A percentile compares a stretch with the other conserved stretches of the same genome.
These are phyloP conservation scores for Chunga burmeisteri DNA, from an alignment of 2,113 vertebrate genomes.

Conservation along the genomic window DNA sequence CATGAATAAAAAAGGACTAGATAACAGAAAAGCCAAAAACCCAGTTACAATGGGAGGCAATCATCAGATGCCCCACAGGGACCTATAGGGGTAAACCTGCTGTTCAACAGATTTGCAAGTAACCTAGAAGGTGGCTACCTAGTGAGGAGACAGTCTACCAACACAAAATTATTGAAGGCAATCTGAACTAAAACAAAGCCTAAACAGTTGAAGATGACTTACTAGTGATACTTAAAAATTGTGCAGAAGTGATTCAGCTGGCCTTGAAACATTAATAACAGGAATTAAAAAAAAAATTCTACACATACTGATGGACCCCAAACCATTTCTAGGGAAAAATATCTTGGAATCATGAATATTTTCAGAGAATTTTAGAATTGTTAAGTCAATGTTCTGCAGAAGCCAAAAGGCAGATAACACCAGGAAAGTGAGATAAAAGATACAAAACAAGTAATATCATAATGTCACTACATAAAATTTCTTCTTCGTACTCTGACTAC, in stretches of 20 bases:
- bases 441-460: not conserved
- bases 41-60: not conserved
- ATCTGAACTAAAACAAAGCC: not conserved
- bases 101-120: not conserved
- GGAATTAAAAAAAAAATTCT: not conserved
- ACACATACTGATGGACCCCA: not conserved
- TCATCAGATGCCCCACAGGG: not conserved
- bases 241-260: not conserved
- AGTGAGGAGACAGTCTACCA: not conserved
- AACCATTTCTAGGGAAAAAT: not conserved
- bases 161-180: not conserved
- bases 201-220: not conserved
- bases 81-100: not conserved
- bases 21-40: not conserved
- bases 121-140: not conserved
- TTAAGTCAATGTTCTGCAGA: not conserved
- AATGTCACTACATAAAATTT: not conserved
- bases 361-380: not conserved
- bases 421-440: not conserved
- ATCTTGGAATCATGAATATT: not conserved
- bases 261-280: not conserved
- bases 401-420: not conserved
- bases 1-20: not conserved
- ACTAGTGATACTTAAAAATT: not conserved
- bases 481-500: not conserved